Evolutionary conservation across 2,113 vertebrate genomes (phyloP).

Genomic region (Odocoileus virginianus): DNA sequence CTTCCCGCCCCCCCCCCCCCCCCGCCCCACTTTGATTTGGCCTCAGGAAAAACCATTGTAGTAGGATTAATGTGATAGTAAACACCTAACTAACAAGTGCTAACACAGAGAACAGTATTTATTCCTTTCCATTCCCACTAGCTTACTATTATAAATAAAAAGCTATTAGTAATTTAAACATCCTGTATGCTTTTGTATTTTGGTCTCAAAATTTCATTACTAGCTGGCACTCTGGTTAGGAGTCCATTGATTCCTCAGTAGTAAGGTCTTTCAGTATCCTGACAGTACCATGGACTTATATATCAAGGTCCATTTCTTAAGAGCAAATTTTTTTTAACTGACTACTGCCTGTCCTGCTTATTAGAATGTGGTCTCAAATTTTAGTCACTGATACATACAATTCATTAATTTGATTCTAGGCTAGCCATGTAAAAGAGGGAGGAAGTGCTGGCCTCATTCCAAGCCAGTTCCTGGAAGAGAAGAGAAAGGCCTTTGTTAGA

Average conservation of each 20-base stretch:
- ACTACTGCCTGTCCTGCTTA: background rate
- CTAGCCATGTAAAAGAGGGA: constrained; percentile 90
- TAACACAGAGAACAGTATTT: background rate
- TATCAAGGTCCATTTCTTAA: constrained; percentile 21
- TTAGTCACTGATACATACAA: constrained; percentile 19
- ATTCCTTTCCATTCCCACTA: background rate
- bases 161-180: background rate
- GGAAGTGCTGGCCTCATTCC: constrained; percentile 95
- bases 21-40: background rate
- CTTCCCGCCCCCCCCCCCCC: background rate
- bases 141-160: background rate
- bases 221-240: background rate
- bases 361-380: constrained; percentile 29
- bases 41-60: background rate
- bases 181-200: background rate
- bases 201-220: background rate
- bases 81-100: background rate
- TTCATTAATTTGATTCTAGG: constrained; percentile 79
- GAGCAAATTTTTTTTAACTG: background rate
- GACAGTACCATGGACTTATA: background rate
- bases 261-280: background rate
- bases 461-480: constrained; percentile 98
- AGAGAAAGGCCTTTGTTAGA: constrained; percentile 98
- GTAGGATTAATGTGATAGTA: background rate
- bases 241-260: background rate